Evolutionary conservation across 2,797 vertebrate species (phyloP).

Genomic region (Mus caroli): DNA sequence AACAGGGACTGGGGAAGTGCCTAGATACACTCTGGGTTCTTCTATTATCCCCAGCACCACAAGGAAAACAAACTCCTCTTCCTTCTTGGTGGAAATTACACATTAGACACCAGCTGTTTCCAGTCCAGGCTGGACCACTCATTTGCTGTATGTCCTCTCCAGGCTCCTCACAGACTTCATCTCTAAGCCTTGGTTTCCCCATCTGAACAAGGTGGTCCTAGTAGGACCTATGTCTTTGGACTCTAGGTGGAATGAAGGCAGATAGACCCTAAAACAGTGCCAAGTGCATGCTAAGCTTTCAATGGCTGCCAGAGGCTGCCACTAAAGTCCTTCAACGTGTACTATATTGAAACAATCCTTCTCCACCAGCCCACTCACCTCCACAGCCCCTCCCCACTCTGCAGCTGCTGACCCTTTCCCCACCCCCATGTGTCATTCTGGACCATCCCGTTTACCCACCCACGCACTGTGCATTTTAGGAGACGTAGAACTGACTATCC

Average conservation of each 20-base stretch:
- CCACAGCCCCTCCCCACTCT: background rate
- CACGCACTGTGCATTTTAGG: background rate
- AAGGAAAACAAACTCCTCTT: background rate
- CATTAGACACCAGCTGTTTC: background rate
- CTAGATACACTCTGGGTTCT: background rate
- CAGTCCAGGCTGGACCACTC: background rate
- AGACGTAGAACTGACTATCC: accelerated
- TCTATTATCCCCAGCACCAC: background rate
- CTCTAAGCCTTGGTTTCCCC: background rate
- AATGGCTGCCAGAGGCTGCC: background rate
- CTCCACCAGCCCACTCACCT: background rate
- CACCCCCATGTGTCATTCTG: background rate
- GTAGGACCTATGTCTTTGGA: background rate
- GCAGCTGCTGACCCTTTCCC: background rate
- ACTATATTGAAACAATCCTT: background rate
- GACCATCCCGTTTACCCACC: background rate
- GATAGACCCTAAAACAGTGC: background rate
- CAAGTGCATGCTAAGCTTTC: background rate
- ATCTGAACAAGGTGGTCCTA: background rate
- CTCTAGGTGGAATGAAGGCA: background rate
- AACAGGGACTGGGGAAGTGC: background rate
- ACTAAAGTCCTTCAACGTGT: background rate
- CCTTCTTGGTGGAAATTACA: background rate
- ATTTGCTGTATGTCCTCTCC: background rate
- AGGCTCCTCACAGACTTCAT: background rate